phyloP scores from a whole-genome alignment of 2,888 invertebrate genomes.

The Aleiodes alternator region DNA sequence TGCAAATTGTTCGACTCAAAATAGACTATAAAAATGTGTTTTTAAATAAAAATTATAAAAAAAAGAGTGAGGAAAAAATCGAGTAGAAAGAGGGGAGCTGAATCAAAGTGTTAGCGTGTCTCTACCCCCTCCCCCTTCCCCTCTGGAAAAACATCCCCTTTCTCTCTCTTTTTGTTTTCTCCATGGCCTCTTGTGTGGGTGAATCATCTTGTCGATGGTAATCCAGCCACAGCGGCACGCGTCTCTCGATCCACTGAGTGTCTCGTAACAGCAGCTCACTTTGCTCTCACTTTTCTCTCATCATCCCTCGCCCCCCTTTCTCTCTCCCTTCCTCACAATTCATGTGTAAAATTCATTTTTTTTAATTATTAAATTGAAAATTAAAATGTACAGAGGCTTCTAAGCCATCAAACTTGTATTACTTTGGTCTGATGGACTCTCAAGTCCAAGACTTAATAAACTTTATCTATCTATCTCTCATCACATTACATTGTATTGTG shows the following conservation, averaged over 20 bases:
- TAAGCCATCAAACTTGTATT: too few species aligned
- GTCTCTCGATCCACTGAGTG: constrained; percentile 53
- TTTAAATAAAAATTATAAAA: neutral
- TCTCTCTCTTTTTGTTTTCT: constrained; percentile 7
- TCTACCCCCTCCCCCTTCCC: neutral
- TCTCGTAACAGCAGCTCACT: constrained; percentile 32
- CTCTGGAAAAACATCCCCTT: constrained; percentile 29
- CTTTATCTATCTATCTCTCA: too few species aligned
- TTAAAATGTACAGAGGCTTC: too few species aligned
- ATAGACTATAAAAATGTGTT: neutral
- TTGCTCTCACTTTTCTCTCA: constrained; percentile 10
- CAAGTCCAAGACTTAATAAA: too few species aligned
- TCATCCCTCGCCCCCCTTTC: constrained; percentile 27
- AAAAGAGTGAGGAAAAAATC: neutral
- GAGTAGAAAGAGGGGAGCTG: neutral
- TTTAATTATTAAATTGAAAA: too few species aligned
- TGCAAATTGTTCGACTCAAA: neutral
- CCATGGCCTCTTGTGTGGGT: constrained; percentile 43
- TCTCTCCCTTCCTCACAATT: too few species aligned
- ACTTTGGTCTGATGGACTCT: too few species aligned
- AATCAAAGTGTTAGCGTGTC: constrained; percentile 24
- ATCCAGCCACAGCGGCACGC: constrained; percentile 53
- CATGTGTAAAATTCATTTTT: too few species aligned
- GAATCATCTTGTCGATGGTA: constrained; percentile 61
- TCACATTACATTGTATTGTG: neutral